Base-by-base conservation (phyloP, 1,140 invertebrate species). In the Homalodisca vitripennis region DNA sequence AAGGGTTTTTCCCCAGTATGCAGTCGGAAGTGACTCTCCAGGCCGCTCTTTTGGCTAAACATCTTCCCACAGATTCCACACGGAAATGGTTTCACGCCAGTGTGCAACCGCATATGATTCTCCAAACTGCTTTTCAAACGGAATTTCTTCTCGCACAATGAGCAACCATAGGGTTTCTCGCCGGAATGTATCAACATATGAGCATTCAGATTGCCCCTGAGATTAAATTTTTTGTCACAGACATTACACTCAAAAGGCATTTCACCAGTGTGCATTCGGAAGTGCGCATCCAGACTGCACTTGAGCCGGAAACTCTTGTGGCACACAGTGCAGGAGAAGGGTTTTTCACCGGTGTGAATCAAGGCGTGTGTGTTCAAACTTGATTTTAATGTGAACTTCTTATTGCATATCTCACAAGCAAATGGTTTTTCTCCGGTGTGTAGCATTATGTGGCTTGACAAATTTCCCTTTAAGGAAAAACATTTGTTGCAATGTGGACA, bases 171-270 rank as follows among this genome's bases (percentile, higher is more conserved):
- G 3, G 86, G 86, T 29, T 86, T 80, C 74, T 87, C 84, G 53
- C 84, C 83, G 46, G 81, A 84, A 70, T 88, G 85, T 53, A 83
- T 84, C 67, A 84, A 79, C 78, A 86, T 81, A 70, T 87, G 85
- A 64, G 85, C 83, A 69, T 85, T 86, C 73, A 83, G 81, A 75
- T 84, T 89, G 70, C 81, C 87, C 77, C 81, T 85, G 74, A 83
- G 87, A 66, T 87, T 87, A 78, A 91, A 92, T 70, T 84, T 84
- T 73, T 88, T 87, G 48, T 85, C 83, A 78, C 89, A 92, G 67
- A 89, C 81, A 71, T 82, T 85, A 77, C 89, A 92, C 74, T 87
- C 86, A 74, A 88, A 89, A 1, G 89, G 89, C 72, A 87, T 81
- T 78, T 91, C 89, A 1, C 87, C 83, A 26, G 85, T 86, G 75